Percentiles rank a stretch among this genome's conserved stretches.
phyloP scores from a whole-genome alignment of 2,888 invertebrate genomes.

The Himalopsyche anomala region DNA sequence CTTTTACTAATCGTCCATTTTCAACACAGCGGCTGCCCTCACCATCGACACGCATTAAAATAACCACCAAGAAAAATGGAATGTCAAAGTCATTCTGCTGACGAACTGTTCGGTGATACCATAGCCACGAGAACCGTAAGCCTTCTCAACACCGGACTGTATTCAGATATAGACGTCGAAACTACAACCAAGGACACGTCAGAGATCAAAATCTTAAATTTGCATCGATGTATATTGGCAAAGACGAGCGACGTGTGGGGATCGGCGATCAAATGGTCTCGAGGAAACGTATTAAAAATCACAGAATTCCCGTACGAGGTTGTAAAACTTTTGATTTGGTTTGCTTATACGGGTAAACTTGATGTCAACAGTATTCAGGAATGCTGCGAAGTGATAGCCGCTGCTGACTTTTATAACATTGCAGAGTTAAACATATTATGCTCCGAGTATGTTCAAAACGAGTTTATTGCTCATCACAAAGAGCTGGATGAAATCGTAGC shows the following conservation, averaged over 20 bases:
- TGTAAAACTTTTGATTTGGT: conserved; percentile 47
- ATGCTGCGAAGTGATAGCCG: conserved; percentile 51
- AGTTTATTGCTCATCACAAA: conserved; percentile 13
- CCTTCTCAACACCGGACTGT: conserved; percentile 49
- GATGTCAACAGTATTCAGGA: conserved; percentile 44
- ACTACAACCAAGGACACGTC: conserved; percentile 27
- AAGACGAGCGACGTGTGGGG: conserved; percentile 55
- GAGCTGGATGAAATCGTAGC: conserved; percentile 47
- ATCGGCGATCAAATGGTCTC: conserved; percentile 52
- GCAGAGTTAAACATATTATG: conserved; percentile 44
- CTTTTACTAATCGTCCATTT: neutral
- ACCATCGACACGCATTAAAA: neutral
- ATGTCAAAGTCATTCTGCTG: neutral
- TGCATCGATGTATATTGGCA: conserved; percentile 55
- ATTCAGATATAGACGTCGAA: conserved; percentile 53
- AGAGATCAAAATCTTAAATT: conserved; percentile 13
- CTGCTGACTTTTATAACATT: conserved; percentile 59
- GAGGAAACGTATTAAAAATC: conserved; percentile 28
- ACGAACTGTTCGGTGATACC: neutral
- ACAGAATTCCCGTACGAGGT: conserved; percentile 49
- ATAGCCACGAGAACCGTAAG: conserved; percentile 1
- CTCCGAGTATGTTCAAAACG: conserved; percentile 36
- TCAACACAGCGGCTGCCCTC: neutral
- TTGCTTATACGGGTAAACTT: conserved; percentile 50
- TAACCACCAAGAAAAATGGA: conserved; percentile 15